Evolutionary conservation across 2,113 vertebrate species (phyloP).

Genomic region (Scomber colias): DNA sequence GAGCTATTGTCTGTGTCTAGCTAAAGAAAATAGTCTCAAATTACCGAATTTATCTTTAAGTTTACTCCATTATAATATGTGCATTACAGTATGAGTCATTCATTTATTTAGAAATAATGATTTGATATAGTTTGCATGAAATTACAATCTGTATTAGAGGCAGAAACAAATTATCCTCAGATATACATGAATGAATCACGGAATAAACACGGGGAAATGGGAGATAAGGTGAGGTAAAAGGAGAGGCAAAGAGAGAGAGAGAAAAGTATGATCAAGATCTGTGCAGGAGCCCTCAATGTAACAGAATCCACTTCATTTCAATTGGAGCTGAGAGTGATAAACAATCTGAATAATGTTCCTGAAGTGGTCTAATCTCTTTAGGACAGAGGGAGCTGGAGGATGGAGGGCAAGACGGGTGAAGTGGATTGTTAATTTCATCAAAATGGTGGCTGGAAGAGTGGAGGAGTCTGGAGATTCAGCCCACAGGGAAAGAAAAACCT

Average conservation of each 20-base stretch:
- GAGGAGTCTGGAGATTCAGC: slow-evolving; percentile 72
- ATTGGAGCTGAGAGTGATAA: slow-evolving; percentile 79
- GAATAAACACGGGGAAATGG: slow-evolving; percentile 2
- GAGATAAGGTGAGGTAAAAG: slow-evolving; percentile 11
- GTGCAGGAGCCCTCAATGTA: slow-evolving; percentile 61
- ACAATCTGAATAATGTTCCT: slow-evolving; percentile 81
- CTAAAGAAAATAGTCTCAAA: neutral
- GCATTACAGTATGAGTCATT: neutral
- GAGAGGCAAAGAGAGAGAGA: slow-evolving; percentile 8
- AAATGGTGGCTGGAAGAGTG: slow-evolving; percentile 71
- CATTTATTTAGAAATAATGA: neutral
- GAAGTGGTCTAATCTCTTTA: slow-evolving; percentile 82
- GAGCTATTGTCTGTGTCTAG: neutral
- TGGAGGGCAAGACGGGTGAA: slow-evolving; percentile 63
- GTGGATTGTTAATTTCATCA: slow-evolving; percentile 81
- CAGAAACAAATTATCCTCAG: slow-evolving; percentile 7
- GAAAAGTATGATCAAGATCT: slow-evolving; percentile 54
- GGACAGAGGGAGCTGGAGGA: slow-evolving; percentile 61
- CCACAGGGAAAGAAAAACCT: slow-evolving; percentile 55
- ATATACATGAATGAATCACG: slow-evolving; percentile 3
- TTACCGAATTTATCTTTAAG: neutral
- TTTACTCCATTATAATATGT: neutral
- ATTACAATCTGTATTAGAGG: neutral
- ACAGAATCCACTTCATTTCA: slow-evolving; percentile 81
- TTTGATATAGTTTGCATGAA: slow-evolving; percentile 1